phyloP scores from a whole-genome alignment of 2,113 vertebrate species.

The Aphyosemion australe region DNA sequence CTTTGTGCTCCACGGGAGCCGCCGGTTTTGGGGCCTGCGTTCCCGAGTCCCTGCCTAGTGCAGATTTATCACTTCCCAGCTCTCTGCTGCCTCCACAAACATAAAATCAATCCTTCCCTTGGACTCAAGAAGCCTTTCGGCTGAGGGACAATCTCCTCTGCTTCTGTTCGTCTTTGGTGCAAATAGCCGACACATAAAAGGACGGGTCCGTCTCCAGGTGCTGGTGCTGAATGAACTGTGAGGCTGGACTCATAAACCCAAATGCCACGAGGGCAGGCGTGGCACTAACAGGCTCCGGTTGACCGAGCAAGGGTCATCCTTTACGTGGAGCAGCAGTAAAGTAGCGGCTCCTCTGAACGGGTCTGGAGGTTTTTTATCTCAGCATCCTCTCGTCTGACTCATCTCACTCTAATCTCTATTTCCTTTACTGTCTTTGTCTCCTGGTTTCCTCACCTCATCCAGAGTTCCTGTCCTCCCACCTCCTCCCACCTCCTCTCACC shows the following conservation, averaged over 20 bases:
- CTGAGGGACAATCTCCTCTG: background rate
- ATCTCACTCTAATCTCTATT: background rate
- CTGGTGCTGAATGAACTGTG: background rate
- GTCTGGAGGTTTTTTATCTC: background rate
- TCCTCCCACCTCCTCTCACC: slow-evolving; percentile 50
- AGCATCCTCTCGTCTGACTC: too few species aligned
- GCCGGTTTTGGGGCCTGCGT: slow-evolving; percentile 11
- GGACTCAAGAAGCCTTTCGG: background rate
- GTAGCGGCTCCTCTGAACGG: background rate
- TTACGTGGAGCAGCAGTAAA: slow-evolving; percentile 21
- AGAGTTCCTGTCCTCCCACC: slow-evolving; percentile 55
- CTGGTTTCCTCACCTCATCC: slow-evolving; percentile 44
- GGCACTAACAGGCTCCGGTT: slow-evolving; percentile 17
- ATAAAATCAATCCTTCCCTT: slow-evolving; percentile 3
- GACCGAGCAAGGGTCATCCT: slow-evolving; percentile 7
- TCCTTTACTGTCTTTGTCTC: background rate
- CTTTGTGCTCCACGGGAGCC: slow-evolving; percentile 14
- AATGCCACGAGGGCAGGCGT: slow-evolving; percentile 30
- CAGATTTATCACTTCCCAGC: slow-evolving; percentile 16
- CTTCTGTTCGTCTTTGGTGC: background rate
- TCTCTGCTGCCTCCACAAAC: slow-evolving; percentile 8
- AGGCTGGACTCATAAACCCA: slow-evolving; percentile 28
- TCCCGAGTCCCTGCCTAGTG: background rate
- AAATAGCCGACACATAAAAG: too few species aligned
- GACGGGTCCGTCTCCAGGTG: background rate